These are phyloP conservation scores for Eupithecia insigniata DNA, from an alignment of 2,888 invertebrate species.

Conservation along the genomic window DNA sequence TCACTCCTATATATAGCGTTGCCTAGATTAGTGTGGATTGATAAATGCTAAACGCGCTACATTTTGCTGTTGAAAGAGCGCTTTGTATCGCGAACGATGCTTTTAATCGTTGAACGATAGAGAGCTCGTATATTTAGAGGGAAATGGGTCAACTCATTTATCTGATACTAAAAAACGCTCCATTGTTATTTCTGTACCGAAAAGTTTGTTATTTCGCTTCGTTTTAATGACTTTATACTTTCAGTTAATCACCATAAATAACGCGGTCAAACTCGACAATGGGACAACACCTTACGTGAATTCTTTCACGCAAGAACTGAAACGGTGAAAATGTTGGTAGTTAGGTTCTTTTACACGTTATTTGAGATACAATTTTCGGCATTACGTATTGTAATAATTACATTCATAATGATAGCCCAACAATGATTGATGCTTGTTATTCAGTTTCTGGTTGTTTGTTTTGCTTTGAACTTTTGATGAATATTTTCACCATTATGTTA, in stretches of 20 bases:
- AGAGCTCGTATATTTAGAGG: conserved; percentile 19
- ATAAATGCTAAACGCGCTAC: conserved; percentile 40
- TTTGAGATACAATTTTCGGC: neutral
- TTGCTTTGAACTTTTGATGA: conserved; percentile 12
- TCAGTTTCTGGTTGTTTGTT: neutral
- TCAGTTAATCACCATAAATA: conserved; percentile 38
- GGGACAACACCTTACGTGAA: conserved; percentile 26
- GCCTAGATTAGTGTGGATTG: conserved; percentile 41
- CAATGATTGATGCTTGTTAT: conserved; percentile 13
- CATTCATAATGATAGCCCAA: conserved; percentile 5
- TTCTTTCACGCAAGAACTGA: conserved; percentile 35
- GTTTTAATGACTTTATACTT: conserved; percentile 38
- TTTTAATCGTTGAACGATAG: conserved; percentile 29
- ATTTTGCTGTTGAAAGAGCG: conserved; percentile 37
- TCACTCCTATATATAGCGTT: conserved; percentile 44
- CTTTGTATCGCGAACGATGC: conserved; percentile 33
- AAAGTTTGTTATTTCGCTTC: conserved; percentile 18
- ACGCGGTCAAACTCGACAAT: conserved; percentile 29
- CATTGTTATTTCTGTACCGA: conserved; percentile 13
- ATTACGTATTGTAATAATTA: neutral
- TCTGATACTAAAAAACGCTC: conserved; percentile 11
- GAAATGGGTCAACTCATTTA: conserved; percentile 18
- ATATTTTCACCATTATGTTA: neutral
- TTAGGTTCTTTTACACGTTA: neutral
- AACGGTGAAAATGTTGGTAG: conserved; percentile 15